phyloP scores from a whole-genome alignment of 2,797 vertebrate species.

The Hypotaenidia philippensis region DNA sequence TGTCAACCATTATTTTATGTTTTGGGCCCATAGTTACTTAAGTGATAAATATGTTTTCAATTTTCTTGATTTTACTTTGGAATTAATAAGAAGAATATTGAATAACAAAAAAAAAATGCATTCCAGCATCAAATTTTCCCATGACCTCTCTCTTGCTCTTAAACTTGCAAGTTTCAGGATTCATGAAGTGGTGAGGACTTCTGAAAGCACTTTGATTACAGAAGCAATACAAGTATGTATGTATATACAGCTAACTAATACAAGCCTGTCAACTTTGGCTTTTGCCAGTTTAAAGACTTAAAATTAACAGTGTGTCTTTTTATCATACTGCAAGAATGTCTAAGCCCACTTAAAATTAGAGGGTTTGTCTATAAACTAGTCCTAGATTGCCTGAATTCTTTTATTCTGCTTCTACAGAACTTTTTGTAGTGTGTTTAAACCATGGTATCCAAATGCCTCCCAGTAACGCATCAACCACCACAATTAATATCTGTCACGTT shows the following conservation, averaged over 20 bases:
- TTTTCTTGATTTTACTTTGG: neutral
- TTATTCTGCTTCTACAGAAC: neutral
- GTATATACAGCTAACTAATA: neutral
- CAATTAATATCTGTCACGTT: neutral
- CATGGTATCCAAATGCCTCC: neutral
- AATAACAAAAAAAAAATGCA: neutral
- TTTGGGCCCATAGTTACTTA: neutral
- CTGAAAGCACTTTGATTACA: neutral
- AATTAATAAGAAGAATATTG: neutral
- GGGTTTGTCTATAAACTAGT: neutral
- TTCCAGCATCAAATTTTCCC: neutral
- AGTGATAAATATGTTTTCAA: neutral
- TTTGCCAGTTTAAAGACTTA: neutral
- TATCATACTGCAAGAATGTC: neutral
- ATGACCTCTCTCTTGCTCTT: neutral
- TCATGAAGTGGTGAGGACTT: neutral
- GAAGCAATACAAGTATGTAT: neutral
- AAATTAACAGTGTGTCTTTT: neutral
- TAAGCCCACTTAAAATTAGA: neutral
- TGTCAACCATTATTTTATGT: neutral
- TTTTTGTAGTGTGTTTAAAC: neutral
- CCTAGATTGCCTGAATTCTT: neutral
- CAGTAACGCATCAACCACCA: neutral
- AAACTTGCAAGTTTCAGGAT: neutral
- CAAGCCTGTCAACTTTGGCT: neutral